phyloP scores from a whole-genome alignment of 2,113 vertebrate genomes.

The Sterrhoptilus dennistouni region DNA sequence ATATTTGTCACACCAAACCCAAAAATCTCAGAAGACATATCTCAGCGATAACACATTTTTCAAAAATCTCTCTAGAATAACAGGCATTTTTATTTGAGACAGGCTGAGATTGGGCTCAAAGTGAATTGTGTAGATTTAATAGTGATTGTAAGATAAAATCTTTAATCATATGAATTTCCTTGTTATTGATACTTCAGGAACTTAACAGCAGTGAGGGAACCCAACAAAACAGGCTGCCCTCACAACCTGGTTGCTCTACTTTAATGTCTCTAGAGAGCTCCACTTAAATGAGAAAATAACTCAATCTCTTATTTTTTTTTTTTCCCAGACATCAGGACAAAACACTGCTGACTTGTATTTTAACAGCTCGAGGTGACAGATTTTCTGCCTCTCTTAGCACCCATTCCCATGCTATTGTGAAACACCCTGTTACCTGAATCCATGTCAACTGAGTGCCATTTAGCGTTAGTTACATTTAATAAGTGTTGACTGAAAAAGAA shows the following conservation, averaged over 20 bases:
- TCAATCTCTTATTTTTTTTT: neutral
- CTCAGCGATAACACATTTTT: neutral
- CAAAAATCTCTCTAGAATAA: neutral
- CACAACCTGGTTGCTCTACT: neutral
- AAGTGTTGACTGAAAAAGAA: neutral
- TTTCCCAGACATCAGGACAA: neutral
- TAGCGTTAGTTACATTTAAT: neutral
- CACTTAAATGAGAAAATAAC: neutral
- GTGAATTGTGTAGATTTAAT: neutral
- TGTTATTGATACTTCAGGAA: neutral
- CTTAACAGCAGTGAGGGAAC: neutral
- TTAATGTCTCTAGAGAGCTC: neutral
- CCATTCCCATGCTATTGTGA: neutral
- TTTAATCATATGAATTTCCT: neutral
- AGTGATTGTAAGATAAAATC: neutral
- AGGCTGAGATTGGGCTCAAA: neutral
- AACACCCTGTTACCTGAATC: neutral
- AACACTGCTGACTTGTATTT: neutral
- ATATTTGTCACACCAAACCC: neutral
- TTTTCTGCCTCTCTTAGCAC: neutral
- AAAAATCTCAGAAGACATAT: neutral
- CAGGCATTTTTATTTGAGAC: neutral
- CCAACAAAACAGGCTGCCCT: accelerated
- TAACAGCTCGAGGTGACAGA: neutral
- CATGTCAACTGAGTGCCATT: neutral